Percentiles rank a stretch among this genome's conserved stretches.
Conservation (phyloP, 2,113 vertebrate species). For the Tympanuchus pallidicinctus region DNA sequence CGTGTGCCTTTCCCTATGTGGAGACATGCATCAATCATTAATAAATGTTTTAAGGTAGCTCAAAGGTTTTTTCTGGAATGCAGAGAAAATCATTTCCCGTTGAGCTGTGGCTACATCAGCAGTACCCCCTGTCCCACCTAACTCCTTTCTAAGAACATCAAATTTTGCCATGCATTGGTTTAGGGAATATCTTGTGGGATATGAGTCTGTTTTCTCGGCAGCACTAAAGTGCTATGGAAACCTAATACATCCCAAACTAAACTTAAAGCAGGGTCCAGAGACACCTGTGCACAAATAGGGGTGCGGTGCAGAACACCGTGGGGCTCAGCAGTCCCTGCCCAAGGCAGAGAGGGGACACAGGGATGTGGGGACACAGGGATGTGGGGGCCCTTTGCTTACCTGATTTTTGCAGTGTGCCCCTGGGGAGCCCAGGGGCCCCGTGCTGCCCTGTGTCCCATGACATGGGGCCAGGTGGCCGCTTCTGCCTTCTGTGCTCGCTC, state of each 20-base stretch:
- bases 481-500: background rate
- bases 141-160: background rate
- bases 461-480: slow-evolving; percentile 55
- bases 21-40: background rate
- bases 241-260: background rate
- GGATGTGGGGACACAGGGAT: background rate
- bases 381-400: slow-evolving; percentile 75
- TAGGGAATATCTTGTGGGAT: background rate
- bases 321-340: background rate
- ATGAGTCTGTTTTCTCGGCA: fast-evolving
- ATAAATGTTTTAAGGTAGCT: slow-evolving; percentile 4
- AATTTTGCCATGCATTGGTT: background rate
- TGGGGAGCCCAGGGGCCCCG: slow-evolving; percentile 74
- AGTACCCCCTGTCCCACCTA: background rate
- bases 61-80: slow-evolving; percentile 1
- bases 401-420: slow-evolving; percentile 83
- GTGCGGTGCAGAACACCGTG: fast-evolving
- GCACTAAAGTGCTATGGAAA: background rate
- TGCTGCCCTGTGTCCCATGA: slow-evolving; percentile 75
- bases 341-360: background rate
- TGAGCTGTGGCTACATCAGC: background rate
- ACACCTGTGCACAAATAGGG: background rate
- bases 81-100: background rate
- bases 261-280: background rate
- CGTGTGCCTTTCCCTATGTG: background rate